Conservation (phyloP, 2,888 invertebrate genomes). For the Tetrapedia diversipes region DNA sequence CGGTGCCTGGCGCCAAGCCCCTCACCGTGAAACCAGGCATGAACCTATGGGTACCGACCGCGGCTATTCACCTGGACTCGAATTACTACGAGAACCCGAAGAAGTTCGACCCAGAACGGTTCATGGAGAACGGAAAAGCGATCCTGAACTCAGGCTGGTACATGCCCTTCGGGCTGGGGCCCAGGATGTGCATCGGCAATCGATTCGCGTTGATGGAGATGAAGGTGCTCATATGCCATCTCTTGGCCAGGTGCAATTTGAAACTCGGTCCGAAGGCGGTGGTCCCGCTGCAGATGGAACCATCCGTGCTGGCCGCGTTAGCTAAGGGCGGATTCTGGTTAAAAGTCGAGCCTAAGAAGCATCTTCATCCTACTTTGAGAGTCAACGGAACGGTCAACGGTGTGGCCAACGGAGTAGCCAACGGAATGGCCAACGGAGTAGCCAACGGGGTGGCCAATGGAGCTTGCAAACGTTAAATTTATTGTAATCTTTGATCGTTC, state of each 20-base stretch:
- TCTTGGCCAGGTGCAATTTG: constrained; percentile 62
- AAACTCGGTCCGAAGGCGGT: constrained; percentile 80
- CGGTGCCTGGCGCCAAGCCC: constrained; percentile 73
- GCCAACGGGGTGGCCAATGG: no score
- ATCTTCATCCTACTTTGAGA: constrained; percentile 1
- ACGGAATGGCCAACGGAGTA: no score
- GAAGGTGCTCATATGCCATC: constrained; percentile 66
- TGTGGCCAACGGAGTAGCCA: neutral
- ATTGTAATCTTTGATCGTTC: no score
- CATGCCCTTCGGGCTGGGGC: constrained; percentile 81
- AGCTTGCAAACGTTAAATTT: no score
- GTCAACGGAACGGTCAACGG: neutral
- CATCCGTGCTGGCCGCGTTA: constrained; percentile 36
- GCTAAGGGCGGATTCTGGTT: constrained; percentile 63
- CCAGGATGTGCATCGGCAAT: constrained; percentile 79
- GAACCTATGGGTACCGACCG: constrained; percentile 77
- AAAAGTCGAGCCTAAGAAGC: constrained; percentile 52
- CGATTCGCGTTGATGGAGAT: constrained; percentile 69
- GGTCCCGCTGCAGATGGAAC: constrained; percentile 76
- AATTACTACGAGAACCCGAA: constrained; percentile 74
- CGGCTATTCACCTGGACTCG: constrained; percentile 78
- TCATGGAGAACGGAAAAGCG: constrained; percentile 40
- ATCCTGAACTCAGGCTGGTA: constrained; percentile 73
- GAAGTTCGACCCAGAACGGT: constrained; percentile 69
- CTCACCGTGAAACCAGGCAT: constrained; percentile 74